Evolutionary conservation across 2,797 vertebrate genomes (phyloP), one percentile per base, ranked within the genome.

Genomic region (Myoxocephalus aenaeus): DNA sequence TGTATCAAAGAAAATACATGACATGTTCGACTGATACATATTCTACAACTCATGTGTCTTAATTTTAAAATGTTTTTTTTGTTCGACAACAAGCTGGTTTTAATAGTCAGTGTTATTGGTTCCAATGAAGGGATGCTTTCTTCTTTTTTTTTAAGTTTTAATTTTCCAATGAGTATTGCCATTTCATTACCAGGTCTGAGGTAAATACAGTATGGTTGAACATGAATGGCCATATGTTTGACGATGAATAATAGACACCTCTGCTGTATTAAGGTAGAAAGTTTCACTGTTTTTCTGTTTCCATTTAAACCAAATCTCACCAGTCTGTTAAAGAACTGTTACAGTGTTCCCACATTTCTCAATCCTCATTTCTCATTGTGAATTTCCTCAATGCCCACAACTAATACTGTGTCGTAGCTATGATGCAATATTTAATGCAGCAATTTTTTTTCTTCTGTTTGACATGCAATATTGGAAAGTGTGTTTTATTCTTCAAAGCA

Each of bases 21-120:
- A 87, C 34, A 83, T 88, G 80, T 84, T 79, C 74, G 85, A 82
- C 80, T 80, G 64, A 88, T 61, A 79, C 64, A 83, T 76, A 71
- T 82, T 86, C 88, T 84, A 68, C 72, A 90, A 79, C 75, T 87
- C 72, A 66, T 46, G 73, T 90, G 88, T 94, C 91, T 91, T 94
- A 91, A 92, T 80, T 88, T 87, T 40, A 63, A 82, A 80, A 70
- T 3, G 2, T 18, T 27, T 27, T 27, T 81, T 18, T 68, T 82
- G 58, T 84, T 77, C 79, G 51, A 66, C 64, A 74, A 65, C 61
- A 67, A 54, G 40, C 64, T 78, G 50, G 56, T 64, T 83, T 85
- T 77, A 12, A 25, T 38, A 50, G 40, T 53, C 59, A 61, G 51
- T 50, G 36, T 54, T 61, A 34, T 40, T 62, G 65, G 15, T 73